A percentile compares a stretch with the other conserved stretches of the same genome.
Evolutionary conservation across 2,797 vertebrate genomes (phyloP).

Genomic region (Tinamus major): DNA sequence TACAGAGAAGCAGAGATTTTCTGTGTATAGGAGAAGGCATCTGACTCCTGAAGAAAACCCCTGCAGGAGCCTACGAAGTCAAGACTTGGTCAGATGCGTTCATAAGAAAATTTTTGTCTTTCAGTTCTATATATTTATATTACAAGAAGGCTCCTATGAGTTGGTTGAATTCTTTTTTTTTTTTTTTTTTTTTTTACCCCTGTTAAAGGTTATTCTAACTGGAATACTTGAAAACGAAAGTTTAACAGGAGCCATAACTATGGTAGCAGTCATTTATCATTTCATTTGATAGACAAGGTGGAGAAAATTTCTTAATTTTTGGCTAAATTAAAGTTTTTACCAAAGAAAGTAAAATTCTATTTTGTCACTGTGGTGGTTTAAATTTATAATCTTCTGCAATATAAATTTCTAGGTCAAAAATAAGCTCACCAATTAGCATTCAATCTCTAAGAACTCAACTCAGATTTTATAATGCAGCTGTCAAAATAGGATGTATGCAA

Average conservation of each 20-base stretch:
- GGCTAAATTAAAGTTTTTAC: not conserved
- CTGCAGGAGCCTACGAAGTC: not conserved
- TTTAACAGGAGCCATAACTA: not conserved
- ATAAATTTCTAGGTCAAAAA: not conserved
- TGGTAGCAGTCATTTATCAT: not conserved
- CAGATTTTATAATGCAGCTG: not conserved
- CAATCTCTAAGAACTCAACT: not conserved
- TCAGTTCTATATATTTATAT: not conserved
- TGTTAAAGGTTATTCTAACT: not conserved
- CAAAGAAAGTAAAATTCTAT: not conserved
- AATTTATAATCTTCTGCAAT: not conserved
- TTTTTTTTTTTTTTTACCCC: not conserved
- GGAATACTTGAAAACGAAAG: not conserved
- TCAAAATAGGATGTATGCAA: not conserved
- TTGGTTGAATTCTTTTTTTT: not conserved
- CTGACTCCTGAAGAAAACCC: accelerated
- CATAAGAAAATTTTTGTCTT: not conserved
- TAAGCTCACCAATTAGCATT: not conserved
- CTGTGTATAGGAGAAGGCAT: not conserved
- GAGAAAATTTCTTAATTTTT: not conserved
- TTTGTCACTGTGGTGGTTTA: not conserved
- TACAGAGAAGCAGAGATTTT: not conserved
- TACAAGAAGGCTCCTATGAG: not conserved
- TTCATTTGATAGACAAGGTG: not conserved
- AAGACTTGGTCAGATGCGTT: not conserved